Conservation (phyloP, 2,797 vertebrate species). For the Glossophaga mutica region DNA sequence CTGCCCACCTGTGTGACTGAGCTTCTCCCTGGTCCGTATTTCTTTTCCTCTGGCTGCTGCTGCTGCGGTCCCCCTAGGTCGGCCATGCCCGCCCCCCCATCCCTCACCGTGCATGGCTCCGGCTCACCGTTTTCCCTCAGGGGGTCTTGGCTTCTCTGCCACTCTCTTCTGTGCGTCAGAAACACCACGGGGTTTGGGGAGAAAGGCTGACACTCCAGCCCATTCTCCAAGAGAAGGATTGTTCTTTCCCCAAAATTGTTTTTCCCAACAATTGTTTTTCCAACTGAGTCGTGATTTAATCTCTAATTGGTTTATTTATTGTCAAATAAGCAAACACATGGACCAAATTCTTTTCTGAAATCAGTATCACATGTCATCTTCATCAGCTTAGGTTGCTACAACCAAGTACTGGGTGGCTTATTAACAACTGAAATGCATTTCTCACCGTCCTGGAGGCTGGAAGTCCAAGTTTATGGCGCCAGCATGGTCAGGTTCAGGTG, state of each 20-base stretch:
- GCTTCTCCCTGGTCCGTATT: background rate
- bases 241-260: too few species aligned
- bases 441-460: background rate
- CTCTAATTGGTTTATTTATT: background rate
- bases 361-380: background rate
- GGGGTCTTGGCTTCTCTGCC: background rate
- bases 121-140: background rate
- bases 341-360: background rate
- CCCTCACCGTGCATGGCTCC: rapidly evolving
- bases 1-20: background rate
- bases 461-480: background rate
- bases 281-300: background rate
- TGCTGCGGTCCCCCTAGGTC: background rate
- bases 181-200: too few species aligned
- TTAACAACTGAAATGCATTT: background rate
- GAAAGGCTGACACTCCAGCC: background rate
- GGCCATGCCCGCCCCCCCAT: background rate
- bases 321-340: background rate
- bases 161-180: background rate
- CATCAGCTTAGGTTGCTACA: background rate
- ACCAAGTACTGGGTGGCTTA: background rate
- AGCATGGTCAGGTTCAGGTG: background rate
- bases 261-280: background rate
- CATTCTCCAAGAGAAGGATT: background rate
- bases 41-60: background rate